These are phyloP conservation scores for Crotalus helleri DNA, from an alignment of 2,113 vertebrate species.

Conservation along the genomic window DNA sequence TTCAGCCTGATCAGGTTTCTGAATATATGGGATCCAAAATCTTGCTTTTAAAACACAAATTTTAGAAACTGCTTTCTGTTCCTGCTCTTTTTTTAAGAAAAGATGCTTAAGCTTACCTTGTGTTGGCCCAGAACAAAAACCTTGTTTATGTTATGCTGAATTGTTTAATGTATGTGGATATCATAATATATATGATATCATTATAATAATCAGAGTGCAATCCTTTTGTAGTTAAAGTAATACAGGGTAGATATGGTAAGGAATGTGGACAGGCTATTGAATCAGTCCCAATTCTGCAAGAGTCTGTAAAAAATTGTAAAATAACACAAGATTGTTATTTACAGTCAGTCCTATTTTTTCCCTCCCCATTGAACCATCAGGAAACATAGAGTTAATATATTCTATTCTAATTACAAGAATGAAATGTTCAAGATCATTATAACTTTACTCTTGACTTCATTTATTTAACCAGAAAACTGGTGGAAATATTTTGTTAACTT, in stretches of 20 bases:
- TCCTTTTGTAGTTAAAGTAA: not conserved
- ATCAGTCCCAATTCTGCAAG: not conserved
- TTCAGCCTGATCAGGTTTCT: not conserved
- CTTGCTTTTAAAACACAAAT: not conserved
- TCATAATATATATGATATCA: not conserved
- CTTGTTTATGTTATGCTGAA: not conserved
- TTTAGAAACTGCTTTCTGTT: not conserved
- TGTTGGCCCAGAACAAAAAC: no score
- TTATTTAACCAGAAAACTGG: not conserved
- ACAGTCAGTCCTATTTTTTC: not conserved
- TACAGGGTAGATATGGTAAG: no score
- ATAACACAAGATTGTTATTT: not conserved
- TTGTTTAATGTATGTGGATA: not conserved
- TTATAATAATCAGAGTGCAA: not conserved
- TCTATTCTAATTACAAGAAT: not conserved
- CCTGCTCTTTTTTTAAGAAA: not conserved
- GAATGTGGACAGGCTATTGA: not conserved
- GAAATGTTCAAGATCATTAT: not conserved
- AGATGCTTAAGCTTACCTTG: not conserved
- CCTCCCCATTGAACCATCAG: not conserved
- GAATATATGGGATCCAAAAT: not conserved
- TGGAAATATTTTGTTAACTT: not conserved
- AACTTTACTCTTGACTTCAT: not conserved
- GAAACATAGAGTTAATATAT: not conserved
- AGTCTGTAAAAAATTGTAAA: not conserved